Evolutionary conservation across 2,113 vertebrate genomes (phyloP).

Genomic region (Clarias magur): DNA sequence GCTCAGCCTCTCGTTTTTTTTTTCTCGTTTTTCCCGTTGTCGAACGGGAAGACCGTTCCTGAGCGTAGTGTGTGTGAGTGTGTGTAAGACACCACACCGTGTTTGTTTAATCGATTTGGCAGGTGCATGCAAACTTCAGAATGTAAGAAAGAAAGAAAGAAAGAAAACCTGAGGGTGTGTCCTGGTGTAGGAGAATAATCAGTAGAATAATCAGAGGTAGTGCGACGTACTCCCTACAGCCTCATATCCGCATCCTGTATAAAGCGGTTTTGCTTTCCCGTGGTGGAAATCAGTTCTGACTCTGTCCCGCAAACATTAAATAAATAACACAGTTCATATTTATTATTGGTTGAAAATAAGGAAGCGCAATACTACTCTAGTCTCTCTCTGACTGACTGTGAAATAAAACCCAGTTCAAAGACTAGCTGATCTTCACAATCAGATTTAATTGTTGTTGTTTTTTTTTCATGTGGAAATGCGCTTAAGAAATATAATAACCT

Average conservation of each 20-base stretch:
- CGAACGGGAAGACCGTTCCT: not conserved
- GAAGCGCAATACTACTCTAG: not conserved
- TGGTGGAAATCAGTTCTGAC: not conserved
- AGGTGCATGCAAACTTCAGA: not conserved
- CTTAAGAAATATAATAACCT: not conserved
- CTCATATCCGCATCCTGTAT: not conserved
- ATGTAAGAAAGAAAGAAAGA: not conserved
- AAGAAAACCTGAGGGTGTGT: not conserved
- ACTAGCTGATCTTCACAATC: not conserved
- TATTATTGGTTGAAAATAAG: not conserved
- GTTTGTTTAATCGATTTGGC: not conserved
- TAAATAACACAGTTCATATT: not conserved
- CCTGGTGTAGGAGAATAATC: not conserved
- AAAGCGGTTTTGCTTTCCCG: not conserved
- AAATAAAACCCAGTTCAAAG: not conserved
- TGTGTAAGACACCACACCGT: not conserved
- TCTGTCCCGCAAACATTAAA: not conserved
- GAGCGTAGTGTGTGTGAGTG: not conserved
- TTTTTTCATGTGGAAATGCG: not conserved
- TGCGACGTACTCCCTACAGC: not conserved
- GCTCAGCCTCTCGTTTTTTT: not conserved
- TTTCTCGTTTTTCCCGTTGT: conserved; percentile 36
- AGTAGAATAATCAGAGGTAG: no score
- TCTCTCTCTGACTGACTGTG: not conserved
- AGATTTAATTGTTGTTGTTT: not conserved